Base-by-base conservation (phyloP, 92 coral and sea anemone species). In the Phenganax marumi region DNA sequence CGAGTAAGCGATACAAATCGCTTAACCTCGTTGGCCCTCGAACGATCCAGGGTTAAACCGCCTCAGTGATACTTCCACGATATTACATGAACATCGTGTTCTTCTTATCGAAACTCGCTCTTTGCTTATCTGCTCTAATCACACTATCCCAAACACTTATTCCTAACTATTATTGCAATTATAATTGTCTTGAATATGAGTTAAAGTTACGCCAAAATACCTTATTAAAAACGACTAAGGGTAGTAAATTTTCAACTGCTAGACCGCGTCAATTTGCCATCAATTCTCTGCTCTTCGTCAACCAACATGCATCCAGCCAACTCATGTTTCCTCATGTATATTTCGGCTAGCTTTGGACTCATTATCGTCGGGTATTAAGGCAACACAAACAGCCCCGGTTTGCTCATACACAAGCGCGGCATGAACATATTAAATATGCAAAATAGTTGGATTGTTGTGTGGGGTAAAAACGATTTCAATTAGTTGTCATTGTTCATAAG, bases 371-470 rank as follows among this genome's bases (percentile, higher is more conserved):
- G 49, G 52, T 43, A 63, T 78, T 43, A 63, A 63, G 17, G 54
- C 6, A 63, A 18, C 51, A 78, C 52, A 63, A 78, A 78, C 83
- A 78, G 66, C 16, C 54, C 52, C 83, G 81, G 81, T 52, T 76
- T 24, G 25, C 49, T 56, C 54, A 50, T 17, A 57, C 13, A 60
- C 62, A 53, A 56, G 25, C 81, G 81, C 81, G 68, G 81, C 58
- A 46, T 54, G 81, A 56, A 76, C 33, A 76, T 60, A 78, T 78
- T 78, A 78, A 78, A 78, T 57, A 78, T 78, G 83, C 73, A 78
- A 78, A 78, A 50, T 66, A 78, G 83, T 48, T 61, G 6, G 43
- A 25, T 77, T 68, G 23, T 61, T 78, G 72, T 78, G 73, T 78
- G 73, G 49, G 83, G 77, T 72, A 43, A 22, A 24, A 75, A 26